Conservation (phyloP, 2,113 vertebrate species). For the Rhinichthys klamathensis region DNA sequence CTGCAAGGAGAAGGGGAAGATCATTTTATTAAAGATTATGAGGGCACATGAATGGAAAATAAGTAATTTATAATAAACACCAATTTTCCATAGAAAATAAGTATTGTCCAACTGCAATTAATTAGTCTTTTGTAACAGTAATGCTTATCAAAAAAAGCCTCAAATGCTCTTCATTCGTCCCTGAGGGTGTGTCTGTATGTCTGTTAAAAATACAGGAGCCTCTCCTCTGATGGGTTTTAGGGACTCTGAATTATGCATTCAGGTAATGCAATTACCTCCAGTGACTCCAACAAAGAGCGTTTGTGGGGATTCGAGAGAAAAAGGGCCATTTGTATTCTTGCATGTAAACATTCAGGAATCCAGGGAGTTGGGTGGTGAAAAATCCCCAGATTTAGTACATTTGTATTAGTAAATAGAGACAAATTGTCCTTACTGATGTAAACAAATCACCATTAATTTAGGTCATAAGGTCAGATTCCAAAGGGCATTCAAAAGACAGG, state of each 20-base stretch:
- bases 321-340: conserved; percentile 2
- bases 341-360: background rate
- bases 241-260: conserved; percentile 37
- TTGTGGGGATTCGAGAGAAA: background rate
- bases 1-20: too few species aligned
- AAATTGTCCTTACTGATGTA: background rate
- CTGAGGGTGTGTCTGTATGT: conserved; percentile 25
- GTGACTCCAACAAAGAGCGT: conserved; percentile 6
- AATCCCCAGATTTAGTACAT: background rate
- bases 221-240: conserved; percentile 20
- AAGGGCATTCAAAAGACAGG: background rate
- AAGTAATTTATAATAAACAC: too few species aligned
- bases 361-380: background rate
- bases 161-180: conserved; percentile 15
- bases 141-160: background rate
- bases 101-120: background rate
- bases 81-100: too few species aligned
- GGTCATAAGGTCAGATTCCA: background rate
- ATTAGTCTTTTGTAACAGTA: conserved; percentile 39
- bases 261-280: conserved; percentile 26
- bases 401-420: background rate
- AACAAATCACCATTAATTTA: conserved; percentile 6
- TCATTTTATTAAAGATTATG: too few species aligned
- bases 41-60: too few species aligned
- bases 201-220: conserved; percentile 36